Evolutionary conservation across 2,113 vertebrate species (phyloP).

Genomic region (Myotis brandtii): DNA sequence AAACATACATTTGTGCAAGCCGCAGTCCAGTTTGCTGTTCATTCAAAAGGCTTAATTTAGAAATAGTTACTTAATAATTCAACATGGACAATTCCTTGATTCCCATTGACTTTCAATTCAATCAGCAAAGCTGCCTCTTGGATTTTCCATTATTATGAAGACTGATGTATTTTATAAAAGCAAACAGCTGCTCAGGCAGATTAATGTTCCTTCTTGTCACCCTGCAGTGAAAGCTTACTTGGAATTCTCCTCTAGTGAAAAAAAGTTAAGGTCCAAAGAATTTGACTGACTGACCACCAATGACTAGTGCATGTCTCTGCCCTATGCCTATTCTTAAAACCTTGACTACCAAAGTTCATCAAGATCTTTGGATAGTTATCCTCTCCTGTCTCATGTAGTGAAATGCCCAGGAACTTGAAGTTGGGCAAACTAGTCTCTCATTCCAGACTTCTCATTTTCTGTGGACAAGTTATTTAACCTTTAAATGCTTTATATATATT

Average conservation of each 20-base stretch:
- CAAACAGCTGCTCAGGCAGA: constrained; percentile 55
- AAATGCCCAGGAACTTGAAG: background rate
- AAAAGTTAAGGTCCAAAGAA: constrained; percentile 50
- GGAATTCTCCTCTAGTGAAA: constrained; percentile 54
- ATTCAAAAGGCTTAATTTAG: constrained; percentile 64
- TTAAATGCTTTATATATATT: background rate
- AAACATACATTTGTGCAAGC: constrained; percentile 72
- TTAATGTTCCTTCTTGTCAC: constrained; percentile 67
- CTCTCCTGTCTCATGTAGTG: background rate
- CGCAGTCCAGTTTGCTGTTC: constrained; percentile 46
- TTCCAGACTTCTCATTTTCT: constrained; percentile 4
- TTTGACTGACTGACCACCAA: constrained; percentile 39
- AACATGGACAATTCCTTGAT: constrained; percentile 76
- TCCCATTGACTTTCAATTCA: constrained; percentile 75
- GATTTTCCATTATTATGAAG: constrained; percentile 72
- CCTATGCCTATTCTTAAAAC: background rate
- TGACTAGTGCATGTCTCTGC: background rate
- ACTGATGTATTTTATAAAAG: constrained; percentile 73
- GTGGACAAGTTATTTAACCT: constrained; percentile 8
- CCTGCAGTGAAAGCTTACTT: constrained; percentile 65
- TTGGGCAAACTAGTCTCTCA: background rate
- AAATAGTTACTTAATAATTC: constrained; percentile 81
- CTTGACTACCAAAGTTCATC: constrained; percentile 8
- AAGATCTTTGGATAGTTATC: background rate
- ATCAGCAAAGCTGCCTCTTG: constrained; percentile 68